A percentile compares a stretch with the other conserved stretches of the same genome.
These are phyloP conservation scores for Drosophila sulfurigaster DNA, from an alignment of 1,140 invertebrate species.

Conservation along the genomic window DNA sequence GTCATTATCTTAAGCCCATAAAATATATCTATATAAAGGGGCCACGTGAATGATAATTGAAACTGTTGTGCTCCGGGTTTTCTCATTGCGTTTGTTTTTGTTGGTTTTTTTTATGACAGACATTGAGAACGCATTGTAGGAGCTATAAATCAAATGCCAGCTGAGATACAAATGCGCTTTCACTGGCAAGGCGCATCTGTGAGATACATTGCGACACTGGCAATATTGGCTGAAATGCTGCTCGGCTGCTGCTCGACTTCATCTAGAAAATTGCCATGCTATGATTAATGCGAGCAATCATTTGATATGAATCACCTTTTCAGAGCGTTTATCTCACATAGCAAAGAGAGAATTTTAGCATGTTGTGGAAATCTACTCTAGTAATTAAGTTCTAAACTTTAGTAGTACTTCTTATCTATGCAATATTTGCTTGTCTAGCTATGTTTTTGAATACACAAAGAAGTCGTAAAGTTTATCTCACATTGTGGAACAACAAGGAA, in stretches of 20 bases:
- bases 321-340: conserved; percentile 3
- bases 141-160: conserved; percentile 54
- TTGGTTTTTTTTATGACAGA: conserved; percentile 1
- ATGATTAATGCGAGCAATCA: conserved; percentile 51
- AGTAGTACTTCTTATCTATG: not conserved
- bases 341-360: not conserved
- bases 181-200: conserved; percentile 25
- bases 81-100: conserved; percentile 13
- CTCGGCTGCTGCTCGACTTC: not conserved
- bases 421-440: not conserved
- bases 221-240: conserved; percentile 2
- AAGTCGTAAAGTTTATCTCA: not conserved
- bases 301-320: conserved; percentile 46
- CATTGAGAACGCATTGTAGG: conserved; percentile 39
- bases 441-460: not conserved
- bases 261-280: conserved; percentile 53
- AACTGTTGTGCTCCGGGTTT: conserved; percentile 16
- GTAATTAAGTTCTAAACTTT: conserved; percentile 2
- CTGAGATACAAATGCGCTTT: conserved; percentile 44
- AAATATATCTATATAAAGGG: conserved; percentile 6
- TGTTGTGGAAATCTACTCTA: not conserved
- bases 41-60: conserved; percentile 39
- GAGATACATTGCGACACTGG: conserved; percentile 8
- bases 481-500: not conserved
- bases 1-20: conserved; percentile 7